Percentiles rank a stretch among this genome's conserved stretches.
Conservation (phyloP, 2,888 invertebrate species). For the Eilema depressum region DNA sequence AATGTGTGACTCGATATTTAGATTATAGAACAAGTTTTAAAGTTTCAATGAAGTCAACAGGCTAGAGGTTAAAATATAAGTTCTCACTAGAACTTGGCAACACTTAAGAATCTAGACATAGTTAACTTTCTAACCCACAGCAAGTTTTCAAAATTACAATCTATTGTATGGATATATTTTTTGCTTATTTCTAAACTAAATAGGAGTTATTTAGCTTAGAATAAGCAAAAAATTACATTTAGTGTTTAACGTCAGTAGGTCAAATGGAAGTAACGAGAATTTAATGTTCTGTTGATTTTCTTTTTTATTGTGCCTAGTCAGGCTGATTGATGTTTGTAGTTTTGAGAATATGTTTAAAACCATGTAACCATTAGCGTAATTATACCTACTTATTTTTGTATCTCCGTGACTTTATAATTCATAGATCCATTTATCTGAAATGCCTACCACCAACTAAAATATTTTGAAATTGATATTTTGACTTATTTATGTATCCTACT, state of each 20-base stretch:
- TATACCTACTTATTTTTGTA: background rate
- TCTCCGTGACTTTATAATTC: background rate
- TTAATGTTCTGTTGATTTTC: slow-evolving; percentile 2
- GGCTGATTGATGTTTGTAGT: background rate
- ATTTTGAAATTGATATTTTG: no score
- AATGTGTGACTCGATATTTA: no score
- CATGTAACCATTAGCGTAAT: background rate
- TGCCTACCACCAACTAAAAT: background rate
- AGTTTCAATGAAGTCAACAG: no score
- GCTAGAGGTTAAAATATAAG: no score
- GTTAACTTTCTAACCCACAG: background rate
- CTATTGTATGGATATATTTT: background rate
- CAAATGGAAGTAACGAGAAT: background rate
- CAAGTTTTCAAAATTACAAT: background rate
- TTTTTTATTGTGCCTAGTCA: background rate
- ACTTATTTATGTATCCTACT: no score
- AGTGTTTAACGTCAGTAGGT: background rate
- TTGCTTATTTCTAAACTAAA: background rate
- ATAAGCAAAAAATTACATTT: background rate
- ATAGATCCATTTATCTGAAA: background rate
- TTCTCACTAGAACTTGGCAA: background rate
- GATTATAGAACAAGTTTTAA: no score
- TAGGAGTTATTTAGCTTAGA: background rate
- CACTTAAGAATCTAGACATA: background rate
- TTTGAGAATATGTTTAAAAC: background rate